Base-by-base conservation (phyloP, 1,140 invertebrate genomes). In the Temnothorax longispinosus region DNA sequence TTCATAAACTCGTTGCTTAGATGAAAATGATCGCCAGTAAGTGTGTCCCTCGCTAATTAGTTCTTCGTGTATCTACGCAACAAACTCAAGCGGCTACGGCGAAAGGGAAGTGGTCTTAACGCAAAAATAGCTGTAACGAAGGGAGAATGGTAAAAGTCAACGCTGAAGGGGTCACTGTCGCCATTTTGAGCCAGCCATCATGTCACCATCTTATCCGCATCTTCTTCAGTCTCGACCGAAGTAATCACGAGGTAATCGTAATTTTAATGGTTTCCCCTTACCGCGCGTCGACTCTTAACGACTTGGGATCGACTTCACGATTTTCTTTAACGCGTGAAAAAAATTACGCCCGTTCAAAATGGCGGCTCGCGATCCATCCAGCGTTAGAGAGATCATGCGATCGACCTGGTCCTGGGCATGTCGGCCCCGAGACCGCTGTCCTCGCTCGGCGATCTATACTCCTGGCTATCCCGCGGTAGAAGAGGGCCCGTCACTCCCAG, bases 401-500 rank as follows among this genome's bases (percentile, higher is more conserved):
- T 88, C 86, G 92, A 95, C 95, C 95, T 97, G 95, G 94, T 97
- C 96, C 95, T 93, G 93, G 96, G 96, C 94, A 97, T 96, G 94
- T 97, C 97, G 94, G 97, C 96, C 93, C 97, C 97, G 92, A 98
- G 96, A 91, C 97, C 97, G 94, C 97, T 98, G 96, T 98, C 97
- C 95, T 98, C 97, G 94, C 97, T 98, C 69, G 97, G 97, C 77
- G 97, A 98, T 92, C 97, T 96, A 95, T 97, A 96, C 90, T 97
- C 96, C 89, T 96, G 96, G 91, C 92, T 96, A 91, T 96, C 96
- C 92, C 94, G 89, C 15, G 93, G 91, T 86, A 94, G 88, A 65
- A 94, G 92, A 21, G 94, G 93, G 88, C 94, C 94, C 87, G 94
- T 95, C 58, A 94, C 96, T 95, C 96, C 96, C 86, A 94, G 94